Percentiles rank a stretch among this genome's conserved stretches.
Conservation (phyloP, 1,140 invertebrate genomes). For the Drosophila athabasca region DNA sequence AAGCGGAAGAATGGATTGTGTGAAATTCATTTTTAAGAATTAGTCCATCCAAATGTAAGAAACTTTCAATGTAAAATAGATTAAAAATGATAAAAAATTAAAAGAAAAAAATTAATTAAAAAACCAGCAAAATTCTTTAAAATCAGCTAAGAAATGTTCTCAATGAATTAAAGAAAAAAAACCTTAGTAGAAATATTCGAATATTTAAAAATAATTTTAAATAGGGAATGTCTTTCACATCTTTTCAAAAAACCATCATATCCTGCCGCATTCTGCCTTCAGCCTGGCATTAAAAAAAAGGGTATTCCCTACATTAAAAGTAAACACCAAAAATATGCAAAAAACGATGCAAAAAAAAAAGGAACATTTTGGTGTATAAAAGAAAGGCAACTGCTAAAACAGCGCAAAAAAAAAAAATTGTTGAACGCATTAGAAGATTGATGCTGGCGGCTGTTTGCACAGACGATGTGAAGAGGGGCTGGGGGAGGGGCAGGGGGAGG, state of each 20-base stretch:
- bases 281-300: conserved; percentile 1
- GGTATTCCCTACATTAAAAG: conserved; percentile 48
- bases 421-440: conserved; percentile 80
- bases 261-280: not conserved
- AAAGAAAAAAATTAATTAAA: no score
- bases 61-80: not conserved
- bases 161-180: no score
- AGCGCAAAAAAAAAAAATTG: conserved; percentile 69
- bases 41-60: no score
- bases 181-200: no score
- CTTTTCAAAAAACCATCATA: not conserved
- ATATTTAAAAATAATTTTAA: no score
- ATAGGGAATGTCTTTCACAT: not conserved
- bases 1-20: not conserved
- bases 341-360: conserved; percentile 20
- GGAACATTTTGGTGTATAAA: conserved; percentile 34
- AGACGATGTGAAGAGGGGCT: conserved; percentile 16
- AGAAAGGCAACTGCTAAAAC: conserved; percentile 59
- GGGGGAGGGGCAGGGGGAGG: not conserved
- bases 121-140: no score
- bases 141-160: no score
- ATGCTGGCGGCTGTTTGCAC: conserved; percentile 76
- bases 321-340: conserved; percentile 44
- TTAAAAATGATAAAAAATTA: no score
- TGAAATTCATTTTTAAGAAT: no score